These are phyloP conservation scores for Brenthis daphne DNA, from an alignment of 2,888 invertebrate species.

Conservation along the genomic window DNA sequence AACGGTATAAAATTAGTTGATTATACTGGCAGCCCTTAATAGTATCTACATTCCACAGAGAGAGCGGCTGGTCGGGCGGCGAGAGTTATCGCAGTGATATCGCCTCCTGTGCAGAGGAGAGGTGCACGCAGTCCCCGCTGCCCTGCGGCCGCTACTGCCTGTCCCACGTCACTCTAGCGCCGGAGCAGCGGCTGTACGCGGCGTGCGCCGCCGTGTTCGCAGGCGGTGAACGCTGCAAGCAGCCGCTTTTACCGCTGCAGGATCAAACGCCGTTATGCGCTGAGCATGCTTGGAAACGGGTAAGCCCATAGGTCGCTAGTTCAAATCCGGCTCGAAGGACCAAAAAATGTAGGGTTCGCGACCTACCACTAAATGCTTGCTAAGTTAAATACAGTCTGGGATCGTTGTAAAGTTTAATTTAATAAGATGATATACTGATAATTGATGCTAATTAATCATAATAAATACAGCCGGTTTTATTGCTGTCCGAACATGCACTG, in stretches of 20 bases:
- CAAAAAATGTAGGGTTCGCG: no score
- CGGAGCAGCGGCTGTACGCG: conserved; percentile 88
- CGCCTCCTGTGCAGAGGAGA: conserved; percentile 54
- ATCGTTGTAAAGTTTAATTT: no score
- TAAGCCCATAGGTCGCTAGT: conserved; percentile 84
- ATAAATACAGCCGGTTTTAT: no score
- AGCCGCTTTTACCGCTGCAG: conserved; percentile 71
- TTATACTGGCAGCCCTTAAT: not conserved
- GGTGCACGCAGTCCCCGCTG: conserved; percentile 75
- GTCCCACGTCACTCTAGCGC: conserved; percentile 91
- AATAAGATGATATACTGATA: no score
- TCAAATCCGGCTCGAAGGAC: conserved; percentile 84
- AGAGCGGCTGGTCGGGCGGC: conserved; percentile 38
- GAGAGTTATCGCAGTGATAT: conserved; percentile 63
- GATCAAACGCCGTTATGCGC: conserved; percentile 90
- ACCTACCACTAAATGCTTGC: no score
- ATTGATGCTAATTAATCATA: no score
- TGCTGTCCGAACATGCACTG: no score
- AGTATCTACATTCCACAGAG: conserved; percentile 11
- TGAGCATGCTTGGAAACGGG: conserved; percentile 92
- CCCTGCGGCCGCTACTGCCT: conserved; percentile 92
- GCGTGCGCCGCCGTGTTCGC: conserved; percentile 78
- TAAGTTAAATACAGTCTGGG: no score
- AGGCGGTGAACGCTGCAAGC: conserved; percentile 72
- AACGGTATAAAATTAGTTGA: no score